Base-by-base conservation (phyloP, 2,797 vertebrate species). In the Aphelocoma californica region DNA sequence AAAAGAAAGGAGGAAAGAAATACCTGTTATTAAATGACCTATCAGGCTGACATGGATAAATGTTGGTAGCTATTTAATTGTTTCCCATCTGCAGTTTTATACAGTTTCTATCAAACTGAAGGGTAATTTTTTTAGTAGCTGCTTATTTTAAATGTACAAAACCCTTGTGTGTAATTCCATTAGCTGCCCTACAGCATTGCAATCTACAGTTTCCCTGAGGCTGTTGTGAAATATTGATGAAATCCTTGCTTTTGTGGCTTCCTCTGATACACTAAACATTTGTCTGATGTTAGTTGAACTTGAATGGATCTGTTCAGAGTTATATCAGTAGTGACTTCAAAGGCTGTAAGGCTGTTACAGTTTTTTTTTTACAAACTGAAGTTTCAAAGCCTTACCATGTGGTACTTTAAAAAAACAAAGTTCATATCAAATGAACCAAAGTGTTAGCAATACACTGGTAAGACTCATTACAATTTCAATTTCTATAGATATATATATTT, bases 141-240 rank as follows among this genome's bases (percentile, higher is more conserved):
- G 98, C 99, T 99, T 99, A 98, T 99, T 99, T 99, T 98, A 98
- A 99, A 99, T 98, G 98, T 99, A 98, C 97, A 98, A 98, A 98
- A 98, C 98, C 98, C 98, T 98, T 98, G 98, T 98, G 98, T 99
- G 98, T 99, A 98, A 98, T 98, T 99, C 99, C 99, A 99, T 99
- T 99, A 99, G 98, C 98, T 98, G 98, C 98, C 98, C 98, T 98
- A 98, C 98, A 98, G 98, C 98, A 98, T 98, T 98, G 98, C 99
- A 98, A 97, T 99, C 98, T 98, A 98, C 98, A 98, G 98, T 98
- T 99, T 98, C 99, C 99, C 98, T 81, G 98, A 98, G 99, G 99
- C 99, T 98, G 98, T 99, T 98, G 98, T 99, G 98, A 99, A 99
- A 99, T 99, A 99, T 99, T 99, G 99, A 99, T 99, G 98, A 98